Conservation (phyloP, 2,797 vertebrate species). For the Sphenodon punctatus region DNA sequence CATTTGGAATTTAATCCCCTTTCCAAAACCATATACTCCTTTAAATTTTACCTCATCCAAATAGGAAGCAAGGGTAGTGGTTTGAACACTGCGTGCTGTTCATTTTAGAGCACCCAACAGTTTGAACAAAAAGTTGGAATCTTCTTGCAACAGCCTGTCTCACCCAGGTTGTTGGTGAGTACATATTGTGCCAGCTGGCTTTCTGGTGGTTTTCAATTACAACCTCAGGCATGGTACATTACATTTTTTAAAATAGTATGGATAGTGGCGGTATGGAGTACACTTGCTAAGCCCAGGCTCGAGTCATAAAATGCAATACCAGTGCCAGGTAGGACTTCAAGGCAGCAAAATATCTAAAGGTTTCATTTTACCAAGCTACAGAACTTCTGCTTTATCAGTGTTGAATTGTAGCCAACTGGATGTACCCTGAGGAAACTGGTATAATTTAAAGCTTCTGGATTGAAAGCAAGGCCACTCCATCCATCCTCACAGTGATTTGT, state of each 20-base stretch:
- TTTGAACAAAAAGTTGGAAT: neutral
- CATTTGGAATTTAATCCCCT: no score
- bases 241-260: no score
- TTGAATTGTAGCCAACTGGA: neutral
- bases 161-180: neutral
- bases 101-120: neutral
- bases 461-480: no score
- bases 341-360: neutral
- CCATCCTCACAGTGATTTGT: no score
- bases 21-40: no score
- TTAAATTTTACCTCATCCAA: neutral
- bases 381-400: neutral
- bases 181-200: neutral
- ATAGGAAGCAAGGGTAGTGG: neutral
- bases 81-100: neutral
- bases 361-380: no score
- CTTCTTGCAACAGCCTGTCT: neutral
- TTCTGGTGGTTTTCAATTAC: no score
- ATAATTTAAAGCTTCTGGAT: no score
- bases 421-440: no score
- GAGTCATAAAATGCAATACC: neutral
- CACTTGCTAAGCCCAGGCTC: no score
- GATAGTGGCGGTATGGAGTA: no score
- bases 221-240: no score
- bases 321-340: neutral